Evolutionary conservation across 2,797 vertebrate genomes (phyloP), one percentile per base, ranked within the genome.

Genomic region (Arrhamphus sclerolepis): DNA sequence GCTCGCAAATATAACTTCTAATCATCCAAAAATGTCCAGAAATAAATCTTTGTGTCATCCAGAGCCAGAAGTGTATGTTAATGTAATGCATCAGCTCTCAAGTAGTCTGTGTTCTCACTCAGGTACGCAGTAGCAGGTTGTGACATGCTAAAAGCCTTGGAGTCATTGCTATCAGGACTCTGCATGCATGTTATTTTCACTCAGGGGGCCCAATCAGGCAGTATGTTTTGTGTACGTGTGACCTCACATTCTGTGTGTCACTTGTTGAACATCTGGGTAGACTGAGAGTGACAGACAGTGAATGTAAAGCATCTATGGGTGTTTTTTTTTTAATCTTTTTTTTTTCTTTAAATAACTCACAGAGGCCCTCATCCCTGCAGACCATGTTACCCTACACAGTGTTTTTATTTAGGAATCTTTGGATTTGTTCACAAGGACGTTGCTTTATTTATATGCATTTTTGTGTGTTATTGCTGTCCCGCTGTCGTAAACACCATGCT

Each of bases 231-330:
- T 66, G 68, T 77, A 70, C 11, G 62, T 82, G 54, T 82, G 81
- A 81, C 75, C 76, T 81, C 64, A 56, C 60, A 82, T 81, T 79
- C 57, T 75, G 8, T 3, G 28, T 58, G 81, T 81, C 72, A 76
- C 72, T 70, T 76, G 42, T 53, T 70, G 57, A 76, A 62, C 62
- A 72, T 87, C 67, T 68, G 67, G 50, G 72, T 31, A 72, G 72
- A 89, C 84, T 75, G 65, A 78, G 62, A 80, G 54, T 62, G 78
- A 82, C 69, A 24, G 64, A n/a, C n/a, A 72, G 56, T 70, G 75
- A 82, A 57, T 74, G 47, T 53, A 61, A 81, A 73, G 71, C 41
- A 78, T 81, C 59, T 29, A 40, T 21, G 22, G 7, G 46, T 51
- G 60, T 31, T 38, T 42, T 19, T 65, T 67, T 41, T 42, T 17